Evolutionary conservation across 2,113 vertebrate genomes (phyloP), one percentile per base, ranked within the genome.

Genomic region (Rhinoptilus africanus): DNA sequence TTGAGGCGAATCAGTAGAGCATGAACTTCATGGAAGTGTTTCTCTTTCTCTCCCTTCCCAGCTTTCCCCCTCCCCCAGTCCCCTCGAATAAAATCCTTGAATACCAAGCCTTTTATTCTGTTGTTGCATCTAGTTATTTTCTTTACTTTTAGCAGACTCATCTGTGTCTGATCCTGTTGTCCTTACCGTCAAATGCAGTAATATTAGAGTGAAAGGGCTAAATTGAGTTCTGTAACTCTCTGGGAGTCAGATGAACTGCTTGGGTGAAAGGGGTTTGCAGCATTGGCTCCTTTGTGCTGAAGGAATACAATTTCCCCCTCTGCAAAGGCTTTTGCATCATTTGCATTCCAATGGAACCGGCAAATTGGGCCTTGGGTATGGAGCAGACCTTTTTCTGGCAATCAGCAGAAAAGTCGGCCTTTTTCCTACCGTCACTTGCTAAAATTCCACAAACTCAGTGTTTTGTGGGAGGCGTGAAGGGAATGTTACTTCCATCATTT

Each of bases 1-100:
- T 87, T 77, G 95, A 87, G 94, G 88, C 3, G 5, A 94, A 63
- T 51, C 97, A 96, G 88, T 74, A 88, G 93, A 97, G 87, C 89
- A 87, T 97, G 95, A 97, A 96, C 97, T 97, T 97, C 95, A 96
- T 95, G 93, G 62, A 91, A 89, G 91, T 95, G 71, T 86, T 93
- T 96, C 94, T 97, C 82, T 97, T 95, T 94, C 79, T 95, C 57
- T 95, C 69, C 83, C 66, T 78, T 60, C 96, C 76, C 93, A 45
- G 89, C 96, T 88, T 57, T 16, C 87, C 88, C 95, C 94, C 88
- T 97, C 91, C 82, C 92, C 97, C 92, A 88, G 92, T 57, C 91
- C 95, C 91, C 74, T 57, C 95, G 79, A 50, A 91, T 89, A 57
- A 91, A 74, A 51, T 68, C 88, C 43, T 39, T 68, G 56, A 54